phyloP scores from a whole-genome alignment of 1,140 invertebrate species.

The Meloidogyne floridensis region DNA sequence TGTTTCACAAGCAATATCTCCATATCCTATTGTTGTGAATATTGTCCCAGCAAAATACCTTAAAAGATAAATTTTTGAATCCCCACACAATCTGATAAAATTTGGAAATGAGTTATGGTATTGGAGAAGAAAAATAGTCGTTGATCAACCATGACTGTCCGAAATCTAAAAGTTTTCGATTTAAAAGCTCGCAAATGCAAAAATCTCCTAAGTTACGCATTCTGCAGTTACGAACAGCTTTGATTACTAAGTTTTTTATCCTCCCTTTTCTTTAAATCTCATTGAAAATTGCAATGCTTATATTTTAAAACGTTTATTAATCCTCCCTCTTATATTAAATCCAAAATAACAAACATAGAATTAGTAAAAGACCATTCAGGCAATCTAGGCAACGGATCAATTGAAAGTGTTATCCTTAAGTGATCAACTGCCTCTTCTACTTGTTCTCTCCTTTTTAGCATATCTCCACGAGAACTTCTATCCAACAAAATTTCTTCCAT shows the following conservation, averaged over 20 bases:
- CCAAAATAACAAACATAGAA: slow-evolving; percentile 28
- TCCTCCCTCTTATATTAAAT: not conserved
- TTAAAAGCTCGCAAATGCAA: too few species aligned
- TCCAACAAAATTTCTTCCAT: slow-evolving; percentile 50
- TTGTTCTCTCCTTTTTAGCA: slow-evolving; percentile 31
- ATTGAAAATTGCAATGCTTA: too few species aligned
- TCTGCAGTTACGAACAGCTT: too few species aligned
- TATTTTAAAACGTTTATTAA: not conserved
- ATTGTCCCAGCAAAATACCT: slow-evolving; percentile 59
- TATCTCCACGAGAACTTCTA: slow-evolving; percentile 35
- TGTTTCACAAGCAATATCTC: slow-evolving; percentile 90
- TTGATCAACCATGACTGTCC: too few species aligned
- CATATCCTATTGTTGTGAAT: slow-evolving; percentile 75
- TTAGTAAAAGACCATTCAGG: slow-evolving; percentile 51
- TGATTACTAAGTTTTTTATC: too few species aligned
- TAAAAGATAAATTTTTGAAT: not conserved
- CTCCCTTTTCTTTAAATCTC: too few species aligned
- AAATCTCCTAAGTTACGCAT: too few species aligned
- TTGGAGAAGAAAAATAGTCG: too few species aligned
- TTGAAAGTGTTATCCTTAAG: slow-evolving; percentile 38
- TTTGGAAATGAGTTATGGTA: too few species aligned
- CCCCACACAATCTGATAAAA: too few species aligned
- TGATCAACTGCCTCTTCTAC: slow-evolving; percentile 55
- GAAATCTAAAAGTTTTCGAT: too few species aligned
- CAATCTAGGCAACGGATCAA: slow-evolving; percentile 21